Evolutionary conservation across 2,113 vertebrate species (phyloP).

Genomic region (Phoenicopterus ruber): DNA sequence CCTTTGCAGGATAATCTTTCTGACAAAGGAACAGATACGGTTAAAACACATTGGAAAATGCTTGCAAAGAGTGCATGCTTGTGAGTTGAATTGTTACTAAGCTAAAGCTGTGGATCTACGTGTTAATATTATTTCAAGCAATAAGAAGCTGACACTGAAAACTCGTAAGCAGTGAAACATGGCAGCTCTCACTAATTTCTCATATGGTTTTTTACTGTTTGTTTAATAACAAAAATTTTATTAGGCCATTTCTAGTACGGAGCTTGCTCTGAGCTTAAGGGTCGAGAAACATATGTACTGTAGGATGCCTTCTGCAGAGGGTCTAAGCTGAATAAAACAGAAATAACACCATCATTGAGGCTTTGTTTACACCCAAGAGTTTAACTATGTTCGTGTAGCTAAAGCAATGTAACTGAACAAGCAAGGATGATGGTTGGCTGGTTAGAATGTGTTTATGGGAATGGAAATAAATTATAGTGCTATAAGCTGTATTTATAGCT

Average conservation of each 20-base stretch:
- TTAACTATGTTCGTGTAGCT: neutral
- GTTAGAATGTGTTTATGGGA: constrained; percentile 12
- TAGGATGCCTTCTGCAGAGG: neutral
- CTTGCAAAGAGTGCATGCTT: neutral
- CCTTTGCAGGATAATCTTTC: neutral
- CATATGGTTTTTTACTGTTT: neutral
- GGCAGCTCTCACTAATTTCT: neutral
- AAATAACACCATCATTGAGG: neutral
- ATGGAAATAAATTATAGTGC: neutral
- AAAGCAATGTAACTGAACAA: neutral
- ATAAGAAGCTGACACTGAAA: constrained; percentile 1
- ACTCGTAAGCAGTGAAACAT: neutral
- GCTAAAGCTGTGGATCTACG: neutral
- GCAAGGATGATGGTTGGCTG: neutral
- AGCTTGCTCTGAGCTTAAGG: neutral
- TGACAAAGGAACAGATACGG: neutral
- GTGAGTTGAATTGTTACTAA: neutral
- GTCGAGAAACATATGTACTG: neutral
- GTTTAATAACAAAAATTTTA: neutral
- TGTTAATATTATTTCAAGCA: neutral
- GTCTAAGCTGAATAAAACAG: neutral
- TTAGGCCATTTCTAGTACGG: neutral
- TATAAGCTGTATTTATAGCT: neutral
- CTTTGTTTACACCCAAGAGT: neutral
- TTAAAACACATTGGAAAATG: neutral